Evolutionary conservation across 2,797 vertebrate species (phyloP).

Genomic region (Petrocephalus sullivani): DNA sequence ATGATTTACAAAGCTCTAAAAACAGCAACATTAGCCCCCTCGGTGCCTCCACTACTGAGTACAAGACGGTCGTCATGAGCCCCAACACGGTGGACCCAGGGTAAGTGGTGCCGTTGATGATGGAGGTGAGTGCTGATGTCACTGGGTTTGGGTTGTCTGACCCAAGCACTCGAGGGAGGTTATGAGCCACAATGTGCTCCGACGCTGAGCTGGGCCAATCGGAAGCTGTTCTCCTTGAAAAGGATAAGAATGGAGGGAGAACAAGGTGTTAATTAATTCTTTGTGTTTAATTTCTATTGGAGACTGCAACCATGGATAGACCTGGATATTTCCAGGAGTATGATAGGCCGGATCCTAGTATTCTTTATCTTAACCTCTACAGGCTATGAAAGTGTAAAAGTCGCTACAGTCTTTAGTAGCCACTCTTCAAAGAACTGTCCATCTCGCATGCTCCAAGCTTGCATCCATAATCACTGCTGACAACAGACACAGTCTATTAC

Average conservation of each 20-base stretch:
- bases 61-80: neutral
- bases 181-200: neutral
- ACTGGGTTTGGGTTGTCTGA: neutral
- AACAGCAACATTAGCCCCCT: neutral
- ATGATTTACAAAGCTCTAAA: conserved; percentile 5
- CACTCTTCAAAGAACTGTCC: neutral
- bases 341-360: neutral
- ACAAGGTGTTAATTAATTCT: neutral
- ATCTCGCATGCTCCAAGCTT: neutral
- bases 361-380: neutral
- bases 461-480: neutral
- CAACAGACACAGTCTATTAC: neutral
- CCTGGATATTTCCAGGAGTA: neutral
- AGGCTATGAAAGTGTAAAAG: neutral
- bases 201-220: neutral
- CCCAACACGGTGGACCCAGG: neutral
- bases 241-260: neutral
- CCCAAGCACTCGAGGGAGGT: neutral
- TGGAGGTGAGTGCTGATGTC: neutral
- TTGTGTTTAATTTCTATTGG: neutral
- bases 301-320: neutral
- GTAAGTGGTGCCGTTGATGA: neutral
- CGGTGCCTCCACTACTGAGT: neutral
- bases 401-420: neutral
- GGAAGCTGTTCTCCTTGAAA: neutral